phyloP scores from a whole-genome alignment of 2,113 vertebrate genomes.

The Gymnorhina tibicen region DNA sequence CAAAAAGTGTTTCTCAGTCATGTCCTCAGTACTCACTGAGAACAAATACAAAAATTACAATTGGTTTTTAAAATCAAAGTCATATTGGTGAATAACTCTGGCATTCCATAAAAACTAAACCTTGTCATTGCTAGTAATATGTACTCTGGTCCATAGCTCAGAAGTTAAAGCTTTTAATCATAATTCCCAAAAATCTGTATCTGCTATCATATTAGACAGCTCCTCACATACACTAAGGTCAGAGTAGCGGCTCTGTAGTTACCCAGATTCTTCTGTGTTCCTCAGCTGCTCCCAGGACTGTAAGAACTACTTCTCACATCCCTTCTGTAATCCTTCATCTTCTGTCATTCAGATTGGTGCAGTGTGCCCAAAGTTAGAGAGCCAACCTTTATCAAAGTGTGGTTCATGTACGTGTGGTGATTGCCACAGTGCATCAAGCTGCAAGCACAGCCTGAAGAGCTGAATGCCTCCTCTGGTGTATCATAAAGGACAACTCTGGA shows the following conservation, averaged over 20 bases:
- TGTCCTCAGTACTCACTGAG: rapidly evolving
- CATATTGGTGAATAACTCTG: background rate
- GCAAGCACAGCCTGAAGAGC: background rate
- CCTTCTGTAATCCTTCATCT: background rate
- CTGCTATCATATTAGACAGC: background rate
- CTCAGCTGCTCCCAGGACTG: background rate
- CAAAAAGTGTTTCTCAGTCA: background rate
- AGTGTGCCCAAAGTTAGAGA: background rate
- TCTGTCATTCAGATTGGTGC: background rate
- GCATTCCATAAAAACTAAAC: background rate
- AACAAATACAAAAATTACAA: background rate
- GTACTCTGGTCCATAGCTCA: background rate
- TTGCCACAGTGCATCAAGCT: background rate
- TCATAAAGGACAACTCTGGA: background rate
- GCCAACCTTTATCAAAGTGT: background rate
- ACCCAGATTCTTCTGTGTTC: background rate
- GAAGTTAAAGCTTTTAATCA: background rate
- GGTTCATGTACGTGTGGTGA: background rate
- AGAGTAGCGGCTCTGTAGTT: background rate
- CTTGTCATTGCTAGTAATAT: background rate
- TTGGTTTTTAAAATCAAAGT: background rate
- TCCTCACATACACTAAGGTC: background rate
- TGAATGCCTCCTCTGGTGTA: background rate
- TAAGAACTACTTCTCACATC: background rate
- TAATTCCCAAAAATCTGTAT: background rate